Conservation (phyloP, 2,113 vertebrate genomes). For the Phyllopteryx taeniolatus region DNA sequence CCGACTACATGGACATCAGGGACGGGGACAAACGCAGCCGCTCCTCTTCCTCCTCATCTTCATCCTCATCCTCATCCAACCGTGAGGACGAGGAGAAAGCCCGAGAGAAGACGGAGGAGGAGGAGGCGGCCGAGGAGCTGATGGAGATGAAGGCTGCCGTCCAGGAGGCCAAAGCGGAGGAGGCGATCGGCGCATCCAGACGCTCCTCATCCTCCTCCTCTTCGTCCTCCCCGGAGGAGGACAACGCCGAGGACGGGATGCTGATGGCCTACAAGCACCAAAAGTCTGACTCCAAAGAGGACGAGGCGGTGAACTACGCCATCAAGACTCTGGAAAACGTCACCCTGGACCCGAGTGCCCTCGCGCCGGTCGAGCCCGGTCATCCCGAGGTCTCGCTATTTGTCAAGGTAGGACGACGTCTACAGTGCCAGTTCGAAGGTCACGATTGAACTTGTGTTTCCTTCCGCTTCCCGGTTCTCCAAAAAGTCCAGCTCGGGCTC, state of each 20-base stretch:
- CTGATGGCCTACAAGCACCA: constrained; percentile 38
- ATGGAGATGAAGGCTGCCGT: not conserved
- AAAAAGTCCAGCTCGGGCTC: no score
- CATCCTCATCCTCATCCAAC: constrained; percentile 42
- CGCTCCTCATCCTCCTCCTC: constrained; percentile 58
- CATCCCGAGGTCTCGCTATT: constrained; percentile 61
- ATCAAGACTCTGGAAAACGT: constrained; percentile 49
- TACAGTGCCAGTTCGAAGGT: not conserved
- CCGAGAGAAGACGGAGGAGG: not conserved
- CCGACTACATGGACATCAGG: constrained; percentile 55
- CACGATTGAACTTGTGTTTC: not conserved
- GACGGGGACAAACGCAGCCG: constrained; percentile 3
- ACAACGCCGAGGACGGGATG: constrained; percentile 39
- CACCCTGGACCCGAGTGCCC: constrained; percentile 36
- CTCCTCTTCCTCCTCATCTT: constrained; percentile 41
- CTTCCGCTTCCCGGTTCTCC: no score
- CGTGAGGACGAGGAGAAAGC: constrained; percentile 13
- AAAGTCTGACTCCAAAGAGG: not conserved
- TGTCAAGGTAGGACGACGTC: constrained; percentile 63
- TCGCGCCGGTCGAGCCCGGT: constrained; percentile 33
- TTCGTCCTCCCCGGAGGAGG: constrained; percentile 35
- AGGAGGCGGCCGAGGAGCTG: no score
- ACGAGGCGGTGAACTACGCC: constrained; percentile 50
- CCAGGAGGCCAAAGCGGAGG: not conserved
- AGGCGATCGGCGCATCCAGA: constrained; percentile 39